Evolutionary conservation across 1,140 invertebrate species (phyloP), one percentile per base, ranked within the genome.

Genomic region (Steinernema feltiae): DNA sequence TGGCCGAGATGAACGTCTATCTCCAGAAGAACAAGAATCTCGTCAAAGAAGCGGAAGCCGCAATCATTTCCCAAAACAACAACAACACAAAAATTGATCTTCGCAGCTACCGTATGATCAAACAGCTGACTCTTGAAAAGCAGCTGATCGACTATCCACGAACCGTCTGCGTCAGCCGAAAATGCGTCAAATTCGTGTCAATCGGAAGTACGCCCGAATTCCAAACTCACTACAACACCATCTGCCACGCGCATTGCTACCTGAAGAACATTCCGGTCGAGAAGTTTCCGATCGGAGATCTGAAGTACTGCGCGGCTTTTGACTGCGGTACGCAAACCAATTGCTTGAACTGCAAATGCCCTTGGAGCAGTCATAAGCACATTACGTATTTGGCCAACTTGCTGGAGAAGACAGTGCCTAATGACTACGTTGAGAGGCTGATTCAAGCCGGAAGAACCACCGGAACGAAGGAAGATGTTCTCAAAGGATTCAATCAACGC

Each of bases 1-100:
- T 75, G 17, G 74, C 70, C 32, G 71, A 72, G 72, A 75, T 75
- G 18, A 74, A 30, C 17, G 15, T 73, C 30, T 31, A 75, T 30
- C 1, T 75, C 17, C 21, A 75, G 29, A 30, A 72, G 7, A 75
- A 72, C 12, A 32, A 75, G 24, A 31, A 7, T 3, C 69, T 72
- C 18, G 21, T 73, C 18, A 15, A 74, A 72, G 74, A 75, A 24
- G 71, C 71, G 15, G 73, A 75, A 2, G 70, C 30, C 1, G 17
- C 17, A 30, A 72, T 72, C 21, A n/a, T n/a, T n/a, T n/a, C n/a
- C n/a, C n/a, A 24, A 31, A 21, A 74, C 17, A 46, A 18, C 17
- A 24, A 72, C 2, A 21, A 72, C 27, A n/a, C 27, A n/a, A n/a
- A n/a, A 15, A 12, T 70, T 21, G 72, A 74, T 24, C 63, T 74